These are phyloP conservation scores for Melieria picta DNA, from an alignment of 2,888 invertebrate genomes.

Conservation along the genomic window DNA sequence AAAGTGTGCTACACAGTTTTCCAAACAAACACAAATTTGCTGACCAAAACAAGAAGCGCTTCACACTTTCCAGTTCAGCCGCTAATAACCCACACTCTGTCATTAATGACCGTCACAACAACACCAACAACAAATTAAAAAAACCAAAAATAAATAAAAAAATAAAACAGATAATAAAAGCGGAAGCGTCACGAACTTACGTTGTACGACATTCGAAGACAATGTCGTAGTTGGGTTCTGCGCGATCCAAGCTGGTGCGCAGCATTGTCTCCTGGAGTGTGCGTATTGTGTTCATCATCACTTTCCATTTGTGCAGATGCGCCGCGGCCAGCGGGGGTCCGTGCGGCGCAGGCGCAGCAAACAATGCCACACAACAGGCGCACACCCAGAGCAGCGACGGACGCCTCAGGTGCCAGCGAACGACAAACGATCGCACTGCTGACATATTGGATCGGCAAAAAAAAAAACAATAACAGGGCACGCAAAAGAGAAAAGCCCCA, in stretches of 20 bases:
- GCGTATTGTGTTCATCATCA: conserved; percentile 51
- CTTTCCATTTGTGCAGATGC: conserved; percentile 49
- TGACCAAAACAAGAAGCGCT: no score
- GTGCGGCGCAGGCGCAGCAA: conserved; percentile 1
- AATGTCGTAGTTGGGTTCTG: conserved; percentile 56
- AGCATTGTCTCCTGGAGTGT: conserved; percentile 57
- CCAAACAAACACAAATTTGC: no score
- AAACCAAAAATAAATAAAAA: no score
- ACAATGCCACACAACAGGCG: neutral
- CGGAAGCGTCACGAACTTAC: conserved; percentile 48
- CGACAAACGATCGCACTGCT: neutral
- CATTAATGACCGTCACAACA: no score
- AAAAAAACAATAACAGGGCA: neutral
- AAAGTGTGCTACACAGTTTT: no score
- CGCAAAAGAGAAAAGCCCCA: neutral
- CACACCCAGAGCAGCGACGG: conserved; percentile 1
- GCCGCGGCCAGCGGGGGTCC: conserved; percentile 30
- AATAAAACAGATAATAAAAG: no score
- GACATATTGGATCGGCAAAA: neutral
- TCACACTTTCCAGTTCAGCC: no score
- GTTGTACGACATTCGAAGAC: conserved; percentile 58
- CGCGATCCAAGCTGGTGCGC: conserved; percentile 53
- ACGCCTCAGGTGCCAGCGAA: conserved; percentile 1
- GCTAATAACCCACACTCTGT: no score
- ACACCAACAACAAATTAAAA: no score